phyloP scores from a whole-genome alignment of 2,888 invertebrate species.

The Agonopterix alstromeriana region DNA sequence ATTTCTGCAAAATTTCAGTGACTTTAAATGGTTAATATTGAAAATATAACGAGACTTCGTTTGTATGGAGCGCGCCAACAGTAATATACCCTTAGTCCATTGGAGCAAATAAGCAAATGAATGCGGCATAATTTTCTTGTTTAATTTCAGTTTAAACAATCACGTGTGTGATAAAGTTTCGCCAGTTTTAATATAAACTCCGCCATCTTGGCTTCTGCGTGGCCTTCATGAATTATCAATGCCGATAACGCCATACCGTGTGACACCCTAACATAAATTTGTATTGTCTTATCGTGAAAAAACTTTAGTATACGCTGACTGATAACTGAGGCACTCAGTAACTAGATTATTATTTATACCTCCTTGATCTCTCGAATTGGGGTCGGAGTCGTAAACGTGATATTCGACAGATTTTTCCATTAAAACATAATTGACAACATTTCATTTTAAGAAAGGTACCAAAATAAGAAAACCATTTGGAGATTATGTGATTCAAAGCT shows the following conservation, averaged over 20 bases:
- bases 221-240: slow-evolving; percentile 63
- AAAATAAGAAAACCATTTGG: too few species aligned
- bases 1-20: too few species aligned
- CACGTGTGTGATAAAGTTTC: slow-evolving; percentile 13
- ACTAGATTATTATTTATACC: slow-evolving; percentile 46
- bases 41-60: too few species aligned
- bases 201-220: slow-evolving; percentile 52
- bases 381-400: not conserved
- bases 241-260: slow-evolving; percentile 64
- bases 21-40: too few species aligned
- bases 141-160: slow-evolving; percentile 21
- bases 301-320: slow-evolving; percentile 44
- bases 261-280: slow-evolving; percentile 73
- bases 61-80: too few species aligned
- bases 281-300: slow-evolving; percentile 67
- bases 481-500: too few species aligned
- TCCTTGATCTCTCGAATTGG: slow-evolving; percentile 37
- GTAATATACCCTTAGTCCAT: too few species aligned
- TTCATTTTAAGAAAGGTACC: too few species aligned
- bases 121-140: too few species aligned
- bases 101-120: too few species aligned
- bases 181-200: slow-evolving; percentile 17
- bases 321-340: slow-evolving; percentile 38
- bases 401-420: not conserved
- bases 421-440: too few species aligned